phyloP scores from a whole-genome alignment of 2,797 vertebrate genomes.

The Macrochelys suwanniensis region DNA sequence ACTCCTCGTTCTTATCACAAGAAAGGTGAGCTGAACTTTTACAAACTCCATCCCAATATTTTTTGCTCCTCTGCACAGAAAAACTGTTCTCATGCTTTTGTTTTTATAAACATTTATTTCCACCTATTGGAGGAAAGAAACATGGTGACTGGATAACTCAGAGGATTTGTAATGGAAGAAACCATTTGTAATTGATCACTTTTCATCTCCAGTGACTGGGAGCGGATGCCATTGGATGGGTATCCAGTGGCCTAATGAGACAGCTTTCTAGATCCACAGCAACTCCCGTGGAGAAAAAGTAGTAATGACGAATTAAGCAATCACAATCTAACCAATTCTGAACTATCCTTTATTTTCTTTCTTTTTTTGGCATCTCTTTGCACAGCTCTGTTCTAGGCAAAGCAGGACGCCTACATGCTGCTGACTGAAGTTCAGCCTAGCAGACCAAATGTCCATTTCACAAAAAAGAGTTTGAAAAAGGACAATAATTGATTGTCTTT shows the following conservation, averaged over 20 bases:
- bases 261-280: neutral
- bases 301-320: neutral
- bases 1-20: neutral
- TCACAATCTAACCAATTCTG: neutral
- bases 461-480: neutral
- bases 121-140: neutral
- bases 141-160: neutral
- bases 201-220: neutral
- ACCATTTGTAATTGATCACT: neutral
- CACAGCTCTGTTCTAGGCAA: neutral
- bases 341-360: neutral
- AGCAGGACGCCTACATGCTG: neutral
- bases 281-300: neutral
- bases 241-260: fast-evolving
- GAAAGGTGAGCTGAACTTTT: neutral
- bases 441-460: neutral
- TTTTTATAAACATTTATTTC: neutral
- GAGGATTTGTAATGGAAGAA: neutral
- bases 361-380: neutral
- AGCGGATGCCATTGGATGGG: fast-evolving
- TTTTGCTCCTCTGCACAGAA: neutral
- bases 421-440: neutral
- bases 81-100: neutral
- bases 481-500: neutral
- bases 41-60: neutral